Evolutionary conservation across 1,140 invertebrate species (phyloP).

Genomic region (Leptopilina clavipes): DNA sequence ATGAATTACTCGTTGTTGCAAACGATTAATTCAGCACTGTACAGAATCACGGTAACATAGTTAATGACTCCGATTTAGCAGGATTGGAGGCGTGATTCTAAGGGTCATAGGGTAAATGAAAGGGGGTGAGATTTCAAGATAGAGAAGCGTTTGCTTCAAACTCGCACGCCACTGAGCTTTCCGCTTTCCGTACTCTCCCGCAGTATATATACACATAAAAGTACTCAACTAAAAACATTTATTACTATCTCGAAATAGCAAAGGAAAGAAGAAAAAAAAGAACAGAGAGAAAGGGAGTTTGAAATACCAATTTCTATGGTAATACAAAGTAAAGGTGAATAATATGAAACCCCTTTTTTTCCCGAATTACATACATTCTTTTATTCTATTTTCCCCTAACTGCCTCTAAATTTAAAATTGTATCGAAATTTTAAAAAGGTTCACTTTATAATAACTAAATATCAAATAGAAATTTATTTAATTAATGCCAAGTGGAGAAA

Average conservation of each 20-base stretch:
- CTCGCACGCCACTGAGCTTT: not conserved
- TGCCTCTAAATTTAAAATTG: no score
- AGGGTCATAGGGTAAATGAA: constrained; percentile 31
- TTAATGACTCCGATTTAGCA: constrained; percentile 42
- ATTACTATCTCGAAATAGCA: not conserved
- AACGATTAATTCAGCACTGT: constrained; percentile 36
- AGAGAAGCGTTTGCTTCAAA: constrained; percentile 27
- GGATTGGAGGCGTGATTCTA: constrained; percentile 35
- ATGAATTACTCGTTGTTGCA: constrained; percentile 40
- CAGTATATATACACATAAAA: not conserved
- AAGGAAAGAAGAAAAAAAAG: not conserved
- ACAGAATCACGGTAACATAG: constrained; percentile 30
- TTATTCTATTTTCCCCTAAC: not conserved
- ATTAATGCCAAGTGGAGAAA: no score
- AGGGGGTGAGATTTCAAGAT: constrained; percentile 29
- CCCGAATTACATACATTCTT: not conserved
- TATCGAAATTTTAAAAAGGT: no score
- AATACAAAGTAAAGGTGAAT: no score
- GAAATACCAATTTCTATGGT: no score
- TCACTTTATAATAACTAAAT: no score
- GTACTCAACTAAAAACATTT: constrained; percentile 25
- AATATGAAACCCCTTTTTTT: no score
- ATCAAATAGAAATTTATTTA: no score
- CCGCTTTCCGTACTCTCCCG: not conserved
- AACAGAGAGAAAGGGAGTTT: not conserved